Evolutionary conservation across 2,888 invertebrate species (phyloP).

Genomic region (Andrena flavipes): DNA sequence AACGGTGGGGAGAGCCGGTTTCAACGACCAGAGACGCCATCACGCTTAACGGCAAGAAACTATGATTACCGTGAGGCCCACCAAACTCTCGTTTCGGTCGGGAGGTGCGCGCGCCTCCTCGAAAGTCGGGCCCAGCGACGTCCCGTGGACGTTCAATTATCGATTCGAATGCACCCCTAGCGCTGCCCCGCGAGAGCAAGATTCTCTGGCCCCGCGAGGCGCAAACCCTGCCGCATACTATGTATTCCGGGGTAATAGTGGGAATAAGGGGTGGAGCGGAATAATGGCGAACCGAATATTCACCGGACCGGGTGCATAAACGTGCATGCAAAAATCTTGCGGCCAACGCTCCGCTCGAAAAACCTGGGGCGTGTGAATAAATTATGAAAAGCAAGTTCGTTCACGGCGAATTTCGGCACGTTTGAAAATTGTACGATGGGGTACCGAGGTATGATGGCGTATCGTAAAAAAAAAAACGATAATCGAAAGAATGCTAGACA

Average conservation of each 20-base stretch:
- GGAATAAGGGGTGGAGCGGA: constrained; percentile 64
- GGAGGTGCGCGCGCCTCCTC: constrained; percentile 58
- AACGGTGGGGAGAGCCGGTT: constrained; percentile 83
- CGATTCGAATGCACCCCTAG: constrained; percentile 19
- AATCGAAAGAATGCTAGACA: too few relatives aligned
- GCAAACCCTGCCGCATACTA: constrained; percentile 14
- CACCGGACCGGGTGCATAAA: constrained; percentile 14
- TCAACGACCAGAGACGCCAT: constrained; percentile 81
- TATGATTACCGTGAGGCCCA: constrained; percentile 78
- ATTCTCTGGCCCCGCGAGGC: constrained; percentile 22
- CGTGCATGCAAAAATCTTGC: constrained; percentile 23
- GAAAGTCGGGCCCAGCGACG: constrained; percentile 47
- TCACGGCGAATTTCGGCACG: background rate
- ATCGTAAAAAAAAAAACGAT: too few relatives aligned
- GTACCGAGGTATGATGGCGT: background rate
- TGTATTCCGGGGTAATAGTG: constrained; percentile 44
- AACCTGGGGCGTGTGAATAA: constrained; percentile 28
- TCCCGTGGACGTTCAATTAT: constrained; percentile 51
- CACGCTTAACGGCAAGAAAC: constrained; percentile 79
- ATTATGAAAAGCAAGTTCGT: constrained; percentile 31
- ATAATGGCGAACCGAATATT: constrained; percentile 52
- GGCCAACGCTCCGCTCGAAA: background rate
- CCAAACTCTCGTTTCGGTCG: constrained; percentile 53
- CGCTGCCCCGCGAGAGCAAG: constrained; percentile 15
- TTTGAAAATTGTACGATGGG: constrained; percentile 34